These are phyloP conservation scores for Dendrocincla tyrannina DNA, from an alignment of 2,797 vertebrate species.

Conservation along the genomic window DNA sequence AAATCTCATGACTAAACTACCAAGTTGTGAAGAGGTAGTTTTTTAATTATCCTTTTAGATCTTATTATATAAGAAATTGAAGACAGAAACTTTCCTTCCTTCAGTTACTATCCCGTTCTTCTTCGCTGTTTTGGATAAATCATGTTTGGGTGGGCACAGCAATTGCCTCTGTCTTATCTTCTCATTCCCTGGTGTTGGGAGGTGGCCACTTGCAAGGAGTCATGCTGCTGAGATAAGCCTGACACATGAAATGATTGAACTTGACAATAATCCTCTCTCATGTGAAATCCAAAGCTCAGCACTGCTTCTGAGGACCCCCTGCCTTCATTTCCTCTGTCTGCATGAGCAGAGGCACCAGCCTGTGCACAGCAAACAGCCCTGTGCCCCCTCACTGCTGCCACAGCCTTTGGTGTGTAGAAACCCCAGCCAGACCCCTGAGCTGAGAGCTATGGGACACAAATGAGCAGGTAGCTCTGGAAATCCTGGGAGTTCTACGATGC, in stretches of 20 bases:
- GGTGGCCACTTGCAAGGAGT: not conserved
- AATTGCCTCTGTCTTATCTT: not conserved
- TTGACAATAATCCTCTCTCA: not conserved
- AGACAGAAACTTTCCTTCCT: not conserved
- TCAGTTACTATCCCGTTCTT: not conserved
- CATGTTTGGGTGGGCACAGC: not conserved
- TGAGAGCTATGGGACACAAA: not conserved
- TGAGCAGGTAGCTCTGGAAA: not conserved
- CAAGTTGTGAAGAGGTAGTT: not conserved
- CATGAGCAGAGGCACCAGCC: not conserved
- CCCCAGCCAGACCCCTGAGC: not conserved
- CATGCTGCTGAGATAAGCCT: not conserved
- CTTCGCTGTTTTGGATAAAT: rapidly evolving
- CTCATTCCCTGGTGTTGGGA: not conserved
- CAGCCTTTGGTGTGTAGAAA: not conserved
- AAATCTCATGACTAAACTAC: not conserved
- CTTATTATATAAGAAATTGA: not conserved
- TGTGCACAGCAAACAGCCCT: not conserved
- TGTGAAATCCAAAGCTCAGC: not conserved
- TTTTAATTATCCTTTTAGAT: not conserved
- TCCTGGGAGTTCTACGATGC: too few relatives aligned
- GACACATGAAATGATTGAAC: not conserved
- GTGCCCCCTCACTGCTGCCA: rapidly evolving
- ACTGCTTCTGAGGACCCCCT: not conserved
- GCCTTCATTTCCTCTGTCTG: not conserved